Evolutionary conservation across 2,888 invertebrate genomes (phyloP).

Genomic region (Cryptus viduatorius): DNA sequence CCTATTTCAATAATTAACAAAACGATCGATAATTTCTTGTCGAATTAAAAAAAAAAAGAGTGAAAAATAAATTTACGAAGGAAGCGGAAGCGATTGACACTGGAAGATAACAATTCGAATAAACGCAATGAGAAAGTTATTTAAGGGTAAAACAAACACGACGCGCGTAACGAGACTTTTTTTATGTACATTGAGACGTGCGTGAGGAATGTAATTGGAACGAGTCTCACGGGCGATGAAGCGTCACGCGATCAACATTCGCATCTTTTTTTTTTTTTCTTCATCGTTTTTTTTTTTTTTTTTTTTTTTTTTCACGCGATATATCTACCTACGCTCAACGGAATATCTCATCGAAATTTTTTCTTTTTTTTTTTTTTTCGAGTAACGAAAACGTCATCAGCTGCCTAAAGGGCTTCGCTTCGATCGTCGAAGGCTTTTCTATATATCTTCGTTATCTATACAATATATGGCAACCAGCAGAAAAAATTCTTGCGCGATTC

Average conservation of each 20-base stretch:
- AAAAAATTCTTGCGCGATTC: slow-evolving; percentile 12
- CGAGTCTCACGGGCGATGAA: slow-evolving; percentile 19
- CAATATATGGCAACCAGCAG: slow-evolving; percentile 21
- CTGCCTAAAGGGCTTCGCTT: slow-evolving; percentile 63
- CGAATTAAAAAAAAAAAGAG: neutral
- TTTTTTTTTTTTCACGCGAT: slow-evolving; percentile 34
- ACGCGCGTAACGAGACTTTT: slow-evolving; percentile 22
- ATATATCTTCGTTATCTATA: slow-evolving; percentile 18
- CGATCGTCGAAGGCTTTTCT: slow-evolving; percentile 43
- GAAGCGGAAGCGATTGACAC: slow-evolving; percentile 30
- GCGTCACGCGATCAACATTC: slow-evolving; percentile 47
- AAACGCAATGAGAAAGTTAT: neutral
- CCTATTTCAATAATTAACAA: neutral
- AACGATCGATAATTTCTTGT: neutral
- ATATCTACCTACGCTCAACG: slow-evolving; percentile 53
- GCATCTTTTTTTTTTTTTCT: neutral
- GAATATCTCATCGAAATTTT: slow-evolving; percentile 7
- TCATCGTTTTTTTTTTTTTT: neutral
- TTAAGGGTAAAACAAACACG: slow-evolving; percentile 20
- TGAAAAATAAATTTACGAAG: slow-evolving; percentile 9
- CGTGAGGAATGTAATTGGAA: slow-evolving; percentile 28
- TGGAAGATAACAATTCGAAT: slow-evolving; percentile 25
- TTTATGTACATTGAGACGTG: slow-evolving; percentile 61
- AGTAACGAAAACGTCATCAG: slow-evolving; percentile 56
- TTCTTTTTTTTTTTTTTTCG: slow-evolving; percentile 13